A percentile compares a stretch with the other conserved stretches of the same genome.
These are phyloP conservation scores for Enteromius afrohamiltoni DNA, from an alignment of 2,797 vertebrate genomes.

Conservation along the genomic window DNA sequence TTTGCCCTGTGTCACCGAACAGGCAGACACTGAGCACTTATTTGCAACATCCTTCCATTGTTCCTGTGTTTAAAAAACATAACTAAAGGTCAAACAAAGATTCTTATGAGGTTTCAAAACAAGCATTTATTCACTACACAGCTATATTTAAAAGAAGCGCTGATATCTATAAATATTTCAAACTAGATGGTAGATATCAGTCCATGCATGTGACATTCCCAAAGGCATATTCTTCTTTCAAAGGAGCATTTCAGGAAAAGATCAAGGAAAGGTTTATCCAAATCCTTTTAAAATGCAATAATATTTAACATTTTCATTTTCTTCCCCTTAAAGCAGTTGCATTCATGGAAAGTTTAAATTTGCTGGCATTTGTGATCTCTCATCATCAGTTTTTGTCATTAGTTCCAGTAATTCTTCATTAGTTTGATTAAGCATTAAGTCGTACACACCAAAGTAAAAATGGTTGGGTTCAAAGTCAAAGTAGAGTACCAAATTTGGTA, in stretches of 20 bases:
- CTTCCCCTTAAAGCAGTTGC: conserved; percentile 5
- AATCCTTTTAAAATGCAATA: conserved; percentile 29
- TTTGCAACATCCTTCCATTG: conserved; percentile 73
- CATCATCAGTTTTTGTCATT: background rate
- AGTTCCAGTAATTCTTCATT: background rate
- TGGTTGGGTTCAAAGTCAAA: background rate
- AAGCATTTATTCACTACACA: conserved; percentile 3
- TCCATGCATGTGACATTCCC: background rate
- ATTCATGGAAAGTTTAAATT: background rate
- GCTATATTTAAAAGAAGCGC: conserved; percentile 5
- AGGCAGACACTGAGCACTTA: conserved; percentile 18
- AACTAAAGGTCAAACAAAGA: conserved; percentile 57
- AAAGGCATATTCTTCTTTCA: conserved; percentile 26
- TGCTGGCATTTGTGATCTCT: background rate
- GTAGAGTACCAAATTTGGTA: background rate
- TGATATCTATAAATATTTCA: conserved; percentile 4
- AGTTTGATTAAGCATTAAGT: background rate
- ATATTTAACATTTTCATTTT: conserved; percentile 10
- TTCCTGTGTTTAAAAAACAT: conserved; percentile 56
- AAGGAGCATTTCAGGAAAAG: conserved; percentile 11
- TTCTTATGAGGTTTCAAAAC: conserved; percentile 24
- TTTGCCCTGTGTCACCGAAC: conserved; percentile 37
- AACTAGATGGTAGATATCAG: conserved; percentile 5
- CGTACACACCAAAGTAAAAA: background rate
- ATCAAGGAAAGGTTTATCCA: conserved; percentile 16